Base-by-base conservation (phyloP, 2,888 invertebrate genomes). In the Ephialtes manifestator region DNA sequence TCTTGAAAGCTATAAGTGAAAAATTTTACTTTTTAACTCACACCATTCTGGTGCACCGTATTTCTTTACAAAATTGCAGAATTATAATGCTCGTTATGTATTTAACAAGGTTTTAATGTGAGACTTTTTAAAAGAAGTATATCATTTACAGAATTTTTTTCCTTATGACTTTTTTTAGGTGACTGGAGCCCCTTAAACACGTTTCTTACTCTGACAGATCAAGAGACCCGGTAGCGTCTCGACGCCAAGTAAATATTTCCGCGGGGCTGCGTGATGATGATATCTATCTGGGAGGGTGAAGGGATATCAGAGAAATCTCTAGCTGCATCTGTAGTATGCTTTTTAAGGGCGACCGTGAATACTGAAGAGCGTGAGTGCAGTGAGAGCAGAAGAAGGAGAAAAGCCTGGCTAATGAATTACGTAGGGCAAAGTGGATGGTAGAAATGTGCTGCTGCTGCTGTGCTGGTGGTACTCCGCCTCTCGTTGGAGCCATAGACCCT, bases 301-400 rank as follows among this genome's bases (percentile, higher is more conserved):
- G 51, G 51, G 51, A 35, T 15, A 28, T 43, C 5, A 4, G 43
- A 20, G 28, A 65, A 20, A 15, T 2, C 2, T 43, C n/a, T 28
- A 2, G n/a, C 4, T 55, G 46, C 13, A 46, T 58, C 53, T 2
- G n/a, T 39, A 7, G 35, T 58, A 39, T 24, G 39, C n/a, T 24
- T 46, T 60, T 74, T 28, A 24, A 18, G 28, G 55, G 4, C n/a
- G 74, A 60, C 28, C 0, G 60, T 28, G 31, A n/a, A 31, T 2
- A n/a, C 24, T 43, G 72, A 28, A 72, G 24, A 55, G 20, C 71
- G 13, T n/a, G 10, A 13, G 8, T 18, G 43, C 20, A 72, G 39
- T 53, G 72, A 74, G 46, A 71, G 53, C 48, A 7, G 24, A 81
- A 76, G 87, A 87, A 87, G 86, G 88, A n/a, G 15, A 31, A 2